Evolutionary conservation across 2,113 vertebrate species (phyloP).

Genomic region (Colaptes auratus): DNA sequence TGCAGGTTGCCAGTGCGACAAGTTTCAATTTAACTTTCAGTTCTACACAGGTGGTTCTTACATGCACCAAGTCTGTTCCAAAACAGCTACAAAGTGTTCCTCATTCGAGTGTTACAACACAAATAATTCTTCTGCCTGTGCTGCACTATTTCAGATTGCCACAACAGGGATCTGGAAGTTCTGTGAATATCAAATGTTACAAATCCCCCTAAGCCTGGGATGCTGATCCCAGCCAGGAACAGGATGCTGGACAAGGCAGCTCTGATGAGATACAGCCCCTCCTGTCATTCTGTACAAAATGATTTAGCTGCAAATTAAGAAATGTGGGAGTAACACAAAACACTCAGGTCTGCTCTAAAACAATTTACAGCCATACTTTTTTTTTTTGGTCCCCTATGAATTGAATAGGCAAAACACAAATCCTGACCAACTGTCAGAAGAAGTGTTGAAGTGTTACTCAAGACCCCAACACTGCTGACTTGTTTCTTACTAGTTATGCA

Average conservation of each 20-base stretch:
- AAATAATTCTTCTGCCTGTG: not conserved
- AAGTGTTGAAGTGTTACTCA: not conserved
- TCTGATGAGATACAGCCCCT: rapidly evolving
- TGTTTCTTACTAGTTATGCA: not conserved
- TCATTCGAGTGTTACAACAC: rapidly evolving
- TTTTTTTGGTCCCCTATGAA: not conserved
- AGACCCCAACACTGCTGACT: not conserved
- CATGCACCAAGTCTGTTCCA: not conserved
- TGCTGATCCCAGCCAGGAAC: not conserved
- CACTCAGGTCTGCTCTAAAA: not conserved
- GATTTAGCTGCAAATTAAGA: not conserved
- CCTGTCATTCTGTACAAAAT: not conserved
- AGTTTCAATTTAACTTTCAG: not conserved
- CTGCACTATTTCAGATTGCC: not conserved
- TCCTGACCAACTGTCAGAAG: not conserved
- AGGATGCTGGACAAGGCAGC: not conserved
- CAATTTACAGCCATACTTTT: not conserved
- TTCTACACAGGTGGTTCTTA: not conserved
- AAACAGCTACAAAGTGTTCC: not conserved
- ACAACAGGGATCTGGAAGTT: not conserved
- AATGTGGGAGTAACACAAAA: not conserved
- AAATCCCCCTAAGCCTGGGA: not conserved
- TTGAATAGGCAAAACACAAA: not conserved
- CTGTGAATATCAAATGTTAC: not conserved
- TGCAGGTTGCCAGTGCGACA: not conserved